Evolutionary conservation across 1,140 invertebrate species (phyloP).

Genomic region (Achroia grisella): DNA sequence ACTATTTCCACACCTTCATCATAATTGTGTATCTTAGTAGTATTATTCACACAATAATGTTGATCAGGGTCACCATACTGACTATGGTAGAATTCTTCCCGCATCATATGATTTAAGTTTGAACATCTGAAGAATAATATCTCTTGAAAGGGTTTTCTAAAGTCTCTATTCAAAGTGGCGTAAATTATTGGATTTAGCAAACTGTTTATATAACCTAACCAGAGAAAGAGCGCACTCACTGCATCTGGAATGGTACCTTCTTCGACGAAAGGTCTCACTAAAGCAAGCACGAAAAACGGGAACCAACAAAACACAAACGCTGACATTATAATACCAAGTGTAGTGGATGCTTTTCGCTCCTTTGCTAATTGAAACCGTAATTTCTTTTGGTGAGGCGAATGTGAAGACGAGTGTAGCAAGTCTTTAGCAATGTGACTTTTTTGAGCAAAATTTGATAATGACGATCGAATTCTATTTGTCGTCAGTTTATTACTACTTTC

Average conservation of each 20-base stretch:
- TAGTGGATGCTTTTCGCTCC: conserved; percentile 95
- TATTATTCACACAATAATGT: conserved; percentile 71
- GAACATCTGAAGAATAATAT: conserved; percentile 92
- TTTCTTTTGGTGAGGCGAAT: conserved; percentile 81
- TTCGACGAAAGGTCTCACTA: conserved; percentile 88
- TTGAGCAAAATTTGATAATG: conserved; percentile 64
- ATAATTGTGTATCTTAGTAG: conserved; percentile 66
- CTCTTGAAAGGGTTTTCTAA: conserved; percentile 93
- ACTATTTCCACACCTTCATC: conserved; percentile 77
- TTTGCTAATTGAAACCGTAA: conserved; percentile 87
- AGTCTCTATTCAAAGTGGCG: conserved; percentile 92
- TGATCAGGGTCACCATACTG: conserved; percentile 88
- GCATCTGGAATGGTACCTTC: conserved; percentile 82
- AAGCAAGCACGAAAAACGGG: conserved; percentile 95
- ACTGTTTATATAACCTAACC: conserved; percentile 96
- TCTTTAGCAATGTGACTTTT: conserved; percentile 69
- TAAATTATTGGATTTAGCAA: conserved; percentile 95
- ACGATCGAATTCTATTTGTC: conserved; percentile 64
- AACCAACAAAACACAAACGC: conserved; percentile 98
- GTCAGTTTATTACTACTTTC: conserved; percentile 54
- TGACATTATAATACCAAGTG: conserved; percentile 97
- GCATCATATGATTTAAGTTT: conserved; percentile 91
- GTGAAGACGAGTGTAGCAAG: conserved; percentile 48
- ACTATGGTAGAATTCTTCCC: conserved; percentile 93
- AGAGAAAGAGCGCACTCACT: conserved; percentile 84